A percentile compares a stretch with the other conserved stretches of the same genome.
Conservation (phyloP, 2,888 invertebrate genomes). For the Rosalia funebris region DNA sequence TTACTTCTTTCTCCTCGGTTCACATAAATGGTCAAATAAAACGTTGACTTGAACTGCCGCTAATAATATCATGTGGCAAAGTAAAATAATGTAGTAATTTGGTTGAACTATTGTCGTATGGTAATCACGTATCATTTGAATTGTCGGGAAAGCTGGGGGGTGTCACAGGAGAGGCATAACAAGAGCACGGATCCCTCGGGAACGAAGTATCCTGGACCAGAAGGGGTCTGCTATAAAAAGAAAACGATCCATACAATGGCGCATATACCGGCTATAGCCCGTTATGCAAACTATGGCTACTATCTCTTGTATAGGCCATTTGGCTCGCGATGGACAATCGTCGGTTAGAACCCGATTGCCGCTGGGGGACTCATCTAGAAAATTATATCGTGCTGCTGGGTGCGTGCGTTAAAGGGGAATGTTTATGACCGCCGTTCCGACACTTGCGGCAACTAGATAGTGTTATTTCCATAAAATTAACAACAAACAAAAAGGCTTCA, state of each 20-base stretch:
- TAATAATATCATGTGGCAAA: conserved; percentile 33
- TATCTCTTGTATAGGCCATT: conserved; percentile 61
- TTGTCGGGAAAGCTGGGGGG: conserved; percentile 45
- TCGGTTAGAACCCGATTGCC: conserved; percentile 59
- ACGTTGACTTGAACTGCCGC: conserved; percentile 3
- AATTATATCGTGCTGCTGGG: conserved; percentile 58
- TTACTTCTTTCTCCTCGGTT: too few relatives aligned
- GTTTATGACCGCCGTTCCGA: conserved; percentile 59
- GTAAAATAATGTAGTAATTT: conserved; percentile 47
- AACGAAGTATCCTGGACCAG: conserved; percentile 43
- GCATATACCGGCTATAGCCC: conserved; percentile 57
- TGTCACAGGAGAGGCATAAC: conserved; percentile 32
- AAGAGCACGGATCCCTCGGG: conserved; percentile 37
- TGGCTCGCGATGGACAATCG: conserved; percentile 60
- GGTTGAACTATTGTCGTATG: conserved; percentile 47
- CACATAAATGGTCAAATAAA: neutral
- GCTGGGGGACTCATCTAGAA: conserved; percentile 57
- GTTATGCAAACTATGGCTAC: conserved; percentile 63
- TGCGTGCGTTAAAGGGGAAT: conserved; percentile 57
- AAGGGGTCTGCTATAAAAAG: conserved; percentile 59
- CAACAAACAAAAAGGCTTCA: conserved; percentile 58
- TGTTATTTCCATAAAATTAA: conserved; percentile 61
- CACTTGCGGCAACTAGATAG: conserved; percentile 61
- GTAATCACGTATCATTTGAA: conserved; percentile 63
- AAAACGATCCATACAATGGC: conserved; percentile 60